Percentiles rank a stretch among this genome's conserved stretches.
phyloP scores from a whole-genome alignment of 2,113 vertebrate species.

The Coturnix japonica region DNA sequence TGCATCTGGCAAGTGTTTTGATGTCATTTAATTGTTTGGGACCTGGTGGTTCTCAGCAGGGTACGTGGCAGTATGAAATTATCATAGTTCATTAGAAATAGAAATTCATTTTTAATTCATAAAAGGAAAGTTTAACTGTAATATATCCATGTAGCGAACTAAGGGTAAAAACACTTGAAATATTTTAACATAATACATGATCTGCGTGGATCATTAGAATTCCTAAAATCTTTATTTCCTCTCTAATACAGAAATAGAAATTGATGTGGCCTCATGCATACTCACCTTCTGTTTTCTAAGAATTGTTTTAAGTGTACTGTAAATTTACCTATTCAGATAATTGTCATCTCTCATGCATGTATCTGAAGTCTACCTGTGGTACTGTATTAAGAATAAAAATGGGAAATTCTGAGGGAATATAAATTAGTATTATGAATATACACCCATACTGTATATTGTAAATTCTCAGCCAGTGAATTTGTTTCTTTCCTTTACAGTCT shows the following conservation, averaged over 20 bases:
- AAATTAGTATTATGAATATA: not conserved
- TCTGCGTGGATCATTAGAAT: not conserved
- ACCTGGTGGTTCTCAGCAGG: not conserved
- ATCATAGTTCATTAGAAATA: not conserved
- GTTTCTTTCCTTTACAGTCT: constrained; percentile 84
- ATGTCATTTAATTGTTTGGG: not conserved
- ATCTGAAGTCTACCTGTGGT: not conserved
- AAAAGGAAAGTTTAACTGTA: not conserved
- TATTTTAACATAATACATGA: not conserved
- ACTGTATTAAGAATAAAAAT: not conserved
- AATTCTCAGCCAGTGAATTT: not conserved
- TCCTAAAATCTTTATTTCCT: not conserved
- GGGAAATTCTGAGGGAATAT: not conserved
- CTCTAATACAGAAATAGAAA: not conserved
- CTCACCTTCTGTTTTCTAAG: not conserved
- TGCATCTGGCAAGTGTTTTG: not conserved
- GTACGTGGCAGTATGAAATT: not conserved
- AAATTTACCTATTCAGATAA: not conserved
- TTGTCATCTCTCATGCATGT: not conserved
- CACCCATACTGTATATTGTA: not conserved
- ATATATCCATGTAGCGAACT: not conserved
- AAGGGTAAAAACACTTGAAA: not conserved
- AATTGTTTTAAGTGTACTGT: not conserved
- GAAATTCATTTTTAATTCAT: not conserved
- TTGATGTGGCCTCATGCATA: not conserved